phyloP scores from a whole-genome alignment of 2,113 vertebrate genomes.

The Lamprotornis superbus region DNA sequence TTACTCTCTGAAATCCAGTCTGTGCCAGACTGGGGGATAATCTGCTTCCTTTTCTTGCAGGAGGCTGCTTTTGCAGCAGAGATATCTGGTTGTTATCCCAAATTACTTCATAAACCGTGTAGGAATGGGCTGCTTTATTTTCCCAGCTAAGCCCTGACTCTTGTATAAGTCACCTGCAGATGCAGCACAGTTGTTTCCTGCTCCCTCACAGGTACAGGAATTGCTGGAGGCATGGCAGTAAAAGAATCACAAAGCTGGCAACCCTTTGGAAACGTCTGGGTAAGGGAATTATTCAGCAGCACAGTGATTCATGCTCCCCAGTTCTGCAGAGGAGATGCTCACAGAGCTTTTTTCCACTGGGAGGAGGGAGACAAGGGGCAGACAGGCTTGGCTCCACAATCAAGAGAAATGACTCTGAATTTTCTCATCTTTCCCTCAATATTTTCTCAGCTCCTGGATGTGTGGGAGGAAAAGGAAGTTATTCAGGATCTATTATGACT shows the following conservation, averaged over 20 bases:
- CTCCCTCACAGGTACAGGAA: constrained; percentile 47
- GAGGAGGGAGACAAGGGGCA: constrained; percentile 18
- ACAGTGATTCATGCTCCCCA: constrained; percentile 48
- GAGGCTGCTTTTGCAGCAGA: not conserved
- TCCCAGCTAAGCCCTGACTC: not conserved
- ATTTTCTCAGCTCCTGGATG: constrained; percentile 47
- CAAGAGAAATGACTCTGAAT: not conserved
- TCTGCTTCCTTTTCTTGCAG: not conserved
- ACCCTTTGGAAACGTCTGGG: not conserved
- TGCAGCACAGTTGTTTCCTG: not conserved
- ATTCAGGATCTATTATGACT: constrained; percentile 56
- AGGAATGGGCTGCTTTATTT: not conserved
- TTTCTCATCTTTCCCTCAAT: constrained; percentile 37
- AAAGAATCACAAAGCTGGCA: constrained; percentile 38
- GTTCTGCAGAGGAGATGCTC: constrained; percentile 36
- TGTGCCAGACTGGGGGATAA: not conserved
- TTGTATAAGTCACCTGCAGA: not conserved
- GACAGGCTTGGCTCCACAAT: constrained; percentile 4
- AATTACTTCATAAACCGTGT: not conserved
- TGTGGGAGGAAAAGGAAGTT: constrained; percentile 64
- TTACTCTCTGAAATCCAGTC: not conserved
- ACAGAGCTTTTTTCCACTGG: constrained; percentile 46
- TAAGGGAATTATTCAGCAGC: constrained; percentile 18
- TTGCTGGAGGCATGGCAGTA: not conserved
- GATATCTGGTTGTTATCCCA: not conserved